Evolutionary conservation across 2,888 invertebrate species (phyloP), one percentile per base, ranked within the genome.

Genomic region (Ichneumon xanthorius): DNA sequence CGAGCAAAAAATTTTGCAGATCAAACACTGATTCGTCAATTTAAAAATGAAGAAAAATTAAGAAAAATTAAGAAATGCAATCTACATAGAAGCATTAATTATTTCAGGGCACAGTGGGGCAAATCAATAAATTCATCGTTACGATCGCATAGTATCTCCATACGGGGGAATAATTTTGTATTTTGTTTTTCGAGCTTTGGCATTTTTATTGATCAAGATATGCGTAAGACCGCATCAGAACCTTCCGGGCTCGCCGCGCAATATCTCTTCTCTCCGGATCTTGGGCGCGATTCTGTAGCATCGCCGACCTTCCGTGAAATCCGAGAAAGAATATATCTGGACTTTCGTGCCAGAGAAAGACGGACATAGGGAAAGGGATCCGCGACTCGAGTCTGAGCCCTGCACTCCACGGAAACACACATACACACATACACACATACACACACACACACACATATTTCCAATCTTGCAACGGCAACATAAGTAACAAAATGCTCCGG

Each of bases 401-500:
- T 78, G 65, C 45, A 30, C 14, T n/a, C 26, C 26, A 37, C 16
- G 4, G 30, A 68, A 55, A 63, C 37, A 26, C 22, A 70, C 68
- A 68, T 37, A 58, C 37, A 14, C 68, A 30, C 30, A 55, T 14
- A 58, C 19, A 61, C 68, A 58, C 22, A 22, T 1, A 26, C 45
- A 48, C 19, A 61, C 68, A 58, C 19, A 61, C 68, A 58, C 22
- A 22, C 2, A 26, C 45, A 48, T 4, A 16, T 48, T 48, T 48
- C 40, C 33, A 70, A 84, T 50, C 71, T 16, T 22, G 48, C 45
- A 71, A 78, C 26, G 19, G 80, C 70, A 79, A 67, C 61, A 71
- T 78, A 63, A 85, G 78, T 65, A 48, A 82, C 75, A 85, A 82
- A 85, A 85, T 63, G 70, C 79, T 85, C 75, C 58, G 82, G 71